phyloP scores from a whole-genome alignment of 2,113 vertebrate genomes.

The Megaleporinus macrocephalus region DNA sequence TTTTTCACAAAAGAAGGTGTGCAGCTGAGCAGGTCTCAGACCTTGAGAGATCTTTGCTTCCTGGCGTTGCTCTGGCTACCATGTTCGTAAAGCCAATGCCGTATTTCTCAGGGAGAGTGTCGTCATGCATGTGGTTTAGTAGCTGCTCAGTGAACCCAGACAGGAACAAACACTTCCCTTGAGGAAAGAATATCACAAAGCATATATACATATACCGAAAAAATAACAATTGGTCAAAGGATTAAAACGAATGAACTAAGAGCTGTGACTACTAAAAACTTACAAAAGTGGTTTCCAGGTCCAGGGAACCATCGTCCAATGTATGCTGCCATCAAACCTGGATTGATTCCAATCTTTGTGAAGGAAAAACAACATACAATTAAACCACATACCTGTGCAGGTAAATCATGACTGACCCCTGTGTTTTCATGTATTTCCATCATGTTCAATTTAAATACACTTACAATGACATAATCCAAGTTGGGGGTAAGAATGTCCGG shows the following conservation, averaged over 20 bases:
- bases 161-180: conserved; percentile 98
- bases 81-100: conserved; percentile 99
- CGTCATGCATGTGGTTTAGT: conserved; percentile 91
- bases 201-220: no score
- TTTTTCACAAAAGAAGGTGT: neutral
- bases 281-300: conserved; percentile 98
- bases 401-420: neutral
- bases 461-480: conserved; percentile 98
- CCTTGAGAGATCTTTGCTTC: conserved; percentile 97
- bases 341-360: conserved; percentile 96
- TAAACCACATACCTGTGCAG: neutral
- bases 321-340: conserved; percentile 96
- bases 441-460: conserved; percentile 48
- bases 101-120: conserved; percentile 88
- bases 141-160: conserved; percentile 94
- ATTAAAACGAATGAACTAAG: neutral
- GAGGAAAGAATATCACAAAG: neutral
- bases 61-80: conserved; percentile 95
- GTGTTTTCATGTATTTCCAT: no score
- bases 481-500: conserved; percentile 95
- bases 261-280: no score
- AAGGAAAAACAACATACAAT: neutral
- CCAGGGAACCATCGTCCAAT: conserved; percentile 98
- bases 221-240: neutral
- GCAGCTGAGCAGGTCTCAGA: conserved; percentile 48